Evolutionary conservation across 2,888 invertebrate species (phyloP).

Genomic region (Marronus borbonicus): DNA sequence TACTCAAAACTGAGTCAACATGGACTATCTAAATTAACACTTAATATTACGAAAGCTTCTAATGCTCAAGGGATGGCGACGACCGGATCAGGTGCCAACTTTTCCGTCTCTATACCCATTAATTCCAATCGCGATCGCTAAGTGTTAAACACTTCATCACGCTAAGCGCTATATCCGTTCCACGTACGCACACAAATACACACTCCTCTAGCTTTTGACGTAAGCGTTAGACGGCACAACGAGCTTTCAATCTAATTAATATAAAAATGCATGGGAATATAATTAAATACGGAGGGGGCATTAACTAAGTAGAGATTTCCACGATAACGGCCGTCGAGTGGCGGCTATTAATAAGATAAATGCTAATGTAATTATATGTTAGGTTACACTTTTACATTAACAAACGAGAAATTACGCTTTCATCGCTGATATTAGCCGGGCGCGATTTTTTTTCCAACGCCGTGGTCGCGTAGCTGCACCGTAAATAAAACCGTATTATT

Average conservation of each 20-base stretch:
- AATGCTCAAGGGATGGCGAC: too few species aligned
- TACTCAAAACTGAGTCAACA: too few species aligned
- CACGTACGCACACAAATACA: not conserved
- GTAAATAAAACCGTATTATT: constrained; percentile 45
- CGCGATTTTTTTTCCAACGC: constrained; percentile 37
- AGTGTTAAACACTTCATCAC: constrained; percentile 15
- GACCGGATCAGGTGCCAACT: too few species aligned
- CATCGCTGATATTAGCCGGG: constrained; percentile 34
- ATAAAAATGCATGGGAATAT: constrained; percentile 43
- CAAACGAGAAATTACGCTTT: constrained; percentile 46
- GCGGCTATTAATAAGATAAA: constrained; percentile 45
- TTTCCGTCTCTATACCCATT: not conserved
- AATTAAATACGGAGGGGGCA: constrained; percentile 42
- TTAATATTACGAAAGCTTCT: too few species aligned
- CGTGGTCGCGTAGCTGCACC: not conserved
- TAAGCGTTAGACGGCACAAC: not conserved
- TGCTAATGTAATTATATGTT: constrained; percentile 47
- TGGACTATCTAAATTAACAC: too few species aligned
- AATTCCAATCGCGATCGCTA: not conserved
- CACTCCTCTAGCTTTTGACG: not conserved
- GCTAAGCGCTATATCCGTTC: constrained; percentile 7
- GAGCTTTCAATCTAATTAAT: constrained; percentile 47
- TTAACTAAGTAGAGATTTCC: constrained; percentile 45
- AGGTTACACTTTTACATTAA: constrained; percentile 47
- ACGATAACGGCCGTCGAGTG: constrained; percentile 36